Evolutionary conservation across 2,888 invertebrate species (phyloP), one percentile per base, ranked within the genome.

Genomic region (Oeneis ivallda): DNA sequence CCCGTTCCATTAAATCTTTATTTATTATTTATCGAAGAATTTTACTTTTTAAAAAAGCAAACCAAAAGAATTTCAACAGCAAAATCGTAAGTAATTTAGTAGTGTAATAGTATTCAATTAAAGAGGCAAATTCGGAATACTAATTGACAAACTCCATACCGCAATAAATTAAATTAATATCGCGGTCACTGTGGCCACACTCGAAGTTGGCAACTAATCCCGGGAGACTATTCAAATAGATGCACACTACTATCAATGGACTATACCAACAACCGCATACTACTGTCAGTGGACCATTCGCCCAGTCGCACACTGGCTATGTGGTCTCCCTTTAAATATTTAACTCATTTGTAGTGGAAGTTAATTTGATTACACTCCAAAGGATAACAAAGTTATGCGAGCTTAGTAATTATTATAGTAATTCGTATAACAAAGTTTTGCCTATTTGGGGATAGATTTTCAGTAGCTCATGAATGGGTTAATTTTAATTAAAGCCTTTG

Each of bases 291-390:
- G 49, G 26, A 19, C 49, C 50, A 60, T 60, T 60, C 39, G 19
- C 49, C 49, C 37, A 49, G 17, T 39, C 49, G 8, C 50, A 47
- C 26, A 62, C 52, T 62, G 64, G 60, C 67, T 63, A 63, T 53
- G n/a, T n/a, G 58, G 60, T 56, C 57, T 65, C 60, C 56, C 65
- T 62, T 67, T 65, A 65, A 70, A 68, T 66, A 68, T 68, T 68
- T 67, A 67, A 70, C 54, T 64, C 61, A 57, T 67, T 65, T 63
- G 67, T 65, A 61, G 64, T 52, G 49, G 32, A 65, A 65, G 62
- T 63, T 63, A 54, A 67, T 70, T 63, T 58, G 54, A 67, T 70
- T 63, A 61, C 56, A 57, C 69, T 69, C 64, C 19, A 41, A 69
- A 63, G 62, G 54, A 64, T 17, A 34, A 13, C 32, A 19, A 43